Base-by-base conservation (phyloP, 2,113 vertebrate species). In the Dryoscopus gambensis region DNA sequence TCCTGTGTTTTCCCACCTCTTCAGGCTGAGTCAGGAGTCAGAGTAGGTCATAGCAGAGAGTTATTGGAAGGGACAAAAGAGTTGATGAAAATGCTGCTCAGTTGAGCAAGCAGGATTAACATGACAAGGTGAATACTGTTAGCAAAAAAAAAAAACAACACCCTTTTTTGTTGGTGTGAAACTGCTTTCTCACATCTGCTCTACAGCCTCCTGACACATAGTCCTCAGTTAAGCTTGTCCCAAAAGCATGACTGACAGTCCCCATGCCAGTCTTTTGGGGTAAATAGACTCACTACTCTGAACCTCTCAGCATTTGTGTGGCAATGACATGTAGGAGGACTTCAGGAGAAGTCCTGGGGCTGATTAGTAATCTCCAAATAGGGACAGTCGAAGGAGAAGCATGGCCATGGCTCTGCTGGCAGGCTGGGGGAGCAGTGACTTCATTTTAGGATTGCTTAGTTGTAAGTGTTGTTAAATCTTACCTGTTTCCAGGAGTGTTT, bases 21-120 rank as follows among this genome's bases (percentile, higher is more conserved):
- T 25, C 55, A 70, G 70, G 79, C 92, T 90, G 89, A 93, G 67
- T 96, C 79, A 93, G 78, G 63, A 90, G 75, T 93, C 44, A 11
- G 71, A 86, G 80, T 39, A 88, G 85, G 85, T 93, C 83, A 52
- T 19, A 25, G 79, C 71, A 88, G 55, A 87, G 50, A 71, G 49
- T 75, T 95, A 39, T 50, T 75, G 77, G 40, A 91, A 84, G 55
- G 68, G 82, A 74, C 82, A 49, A 77, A 76, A 77, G 59, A 74
- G 68, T 5, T 79, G 67, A 69, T 59, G 55, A 74, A 77, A 88
- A 56, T 0, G 1, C 11, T 52, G 42, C 68, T 91, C 49, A 47
- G 33, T 25, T 91, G 67, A 73, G 42, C 71, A 46, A 62, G 27
- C 27, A 74, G 79, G 52, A 88, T 83, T 85, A 83, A 24, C 2